phyloP scores from a whole-genome alignment of 1,140 invertebrate species.

The Popillia japonica region DNA sequence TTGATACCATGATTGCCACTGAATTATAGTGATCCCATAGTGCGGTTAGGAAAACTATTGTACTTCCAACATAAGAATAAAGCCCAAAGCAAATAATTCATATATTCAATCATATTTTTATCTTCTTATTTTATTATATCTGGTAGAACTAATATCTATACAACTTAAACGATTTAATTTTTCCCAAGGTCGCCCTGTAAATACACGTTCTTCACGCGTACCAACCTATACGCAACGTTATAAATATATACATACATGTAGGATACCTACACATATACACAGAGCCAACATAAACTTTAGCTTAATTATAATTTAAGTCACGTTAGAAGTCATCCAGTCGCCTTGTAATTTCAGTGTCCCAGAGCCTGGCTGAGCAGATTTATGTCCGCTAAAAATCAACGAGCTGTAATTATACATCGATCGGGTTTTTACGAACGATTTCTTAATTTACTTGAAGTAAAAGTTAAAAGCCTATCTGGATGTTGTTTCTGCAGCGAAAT shows the following conservation, averaged over 20 bases:
- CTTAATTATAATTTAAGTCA: constrained; percentile 11
- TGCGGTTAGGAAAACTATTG: no score
- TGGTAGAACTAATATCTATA: no score
- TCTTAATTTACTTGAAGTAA: constrained; percentile 6
- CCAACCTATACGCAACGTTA: background rate
- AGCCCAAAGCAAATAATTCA: no score
- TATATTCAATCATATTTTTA: no score
- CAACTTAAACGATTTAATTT: no score
- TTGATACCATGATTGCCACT: no score
- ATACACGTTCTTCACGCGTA: no score
- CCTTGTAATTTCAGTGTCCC: background rate
- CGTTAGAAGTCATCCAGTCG: background rate
- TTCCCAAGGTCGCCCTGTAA: no score
- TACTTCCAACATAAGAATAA: no score
- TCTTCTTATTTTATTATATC: no score
- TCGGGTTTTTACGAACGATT: constrained; percentile 3
- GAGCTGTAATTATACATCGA: background rate
- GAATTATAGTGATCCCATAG: no score
- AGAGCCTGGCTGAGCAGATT: background rate
- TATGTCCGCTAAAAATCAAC: background rate
- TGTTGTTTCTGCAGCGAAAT: background rate
- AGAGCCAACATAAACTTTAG: background rate
- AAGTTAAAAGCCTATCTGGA: background rate
- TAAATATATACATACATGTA: background rate
- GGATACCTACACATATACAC: background rate